Evolutionary conservation across 2,797 vertebrate genomes (phyloP), one percentile per base, ranked within the genome.

Genomic region (Podargus strigoides): DNA sequence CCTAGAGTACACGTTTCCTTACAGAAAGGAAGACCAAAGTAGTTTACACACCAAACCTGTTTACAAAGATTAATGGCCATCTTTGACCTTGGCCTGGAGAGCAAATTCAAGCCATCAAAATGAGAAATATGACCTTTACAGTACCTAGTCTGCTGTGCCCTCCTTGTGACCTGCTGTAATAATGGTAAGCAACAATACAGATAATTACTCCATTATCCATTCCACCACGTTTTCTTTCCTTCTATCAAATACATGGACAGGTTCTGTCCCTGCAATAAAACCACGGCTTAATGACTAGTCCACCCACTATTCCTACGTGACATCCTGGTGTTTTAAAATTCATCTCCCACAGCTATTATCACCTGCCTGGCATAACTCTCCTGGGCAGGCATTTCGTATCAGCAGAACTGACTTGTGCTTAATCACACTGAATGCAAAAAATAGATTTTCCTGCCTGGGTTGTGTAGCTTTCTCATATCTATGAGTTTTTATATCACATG

Each of bases 131-230:
- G 39, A 16, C 73, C 5, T 47, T 87, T 28, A n/a, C 1, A 20
- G 59, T 34, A 24, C 60, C 63, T 8, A 2, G 13, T 4, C 12
- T 9, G 24, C 17, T 22, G 20, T 3, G 7, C 47, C 63, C 69
- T 37, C 42, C 42, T 34, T 10, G 26, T 4, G 49, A 55, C 53
- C 39, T 6, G 16, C n/a, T 16, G 34, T 6, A 16, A 34, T 8
- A 47, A 50, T 0, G 6, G 18, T 6, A 52, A 73, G 53, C 66
- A 59, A 22, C 39, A 19, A n/a, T 3, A 44, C 1, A 1, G 30
- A 21, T 36, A 68, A 89, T 84, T 27, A 14, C 42, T 34, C 59
- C 10, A 23, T 62, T 55, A 27, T 36, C 52, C 21, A 4, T 34
- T n/a, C 36, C 84, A 26, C n/a, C 42, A 7, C 3, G 1, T n/a